Percentiles rank a stretch among this genome's conserved stretches.
Evolutionary conservation across 1,140 invertebrate species (phyloP).

Genomic region (Heterodera schachtii): DNA sequence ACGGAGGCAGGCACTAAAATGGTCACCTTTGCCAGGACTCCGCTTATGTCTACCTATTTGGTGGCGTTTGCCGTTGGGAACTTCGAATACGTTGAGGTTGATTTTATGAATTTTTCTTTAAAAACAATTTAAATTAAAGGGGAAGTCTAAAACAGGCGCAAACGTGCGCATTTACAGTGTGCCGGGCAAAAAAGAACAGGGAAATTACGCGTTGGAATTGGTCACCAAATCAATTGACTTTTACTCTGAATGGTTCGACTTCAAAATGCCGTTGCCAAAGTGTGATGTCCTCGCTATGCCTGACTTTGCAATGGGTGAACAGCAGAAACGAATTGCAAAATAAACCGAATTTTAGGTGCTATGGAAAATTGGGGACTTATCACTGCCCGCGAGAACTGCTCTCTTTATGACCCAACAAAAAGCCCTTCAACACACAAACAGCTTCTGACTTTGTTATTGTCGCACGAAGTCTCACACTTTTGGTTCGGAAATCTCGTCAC

Average conservation of each 20-base stretch:
- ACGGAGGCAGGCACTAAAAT: constrained; percentile 51
- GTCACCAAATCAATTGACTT: constrained; percentile 79
- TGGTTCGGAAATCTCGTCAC: constrained; percentile 65
- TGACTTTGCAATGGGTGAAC: constrained; percentile 60
- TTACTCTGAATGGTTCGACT: constrained; percentile 82
- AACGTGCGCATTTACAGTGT: constrained; percentile 78
- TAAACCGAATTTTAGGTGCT: constrained; percentile 64
- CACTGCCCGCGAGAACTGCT: constrained; percentile 80
- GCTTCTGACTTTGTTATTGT: constrained; percentile 77
- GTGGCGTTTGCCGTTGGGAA: constrained; percentile 69
- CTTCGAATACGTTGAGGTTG: constrained; percentile 66
- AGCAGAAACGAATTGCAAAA: background rate
- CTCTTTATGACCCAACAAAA: constrained; percentile 76
- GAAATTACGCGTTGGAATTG: constrained; percentile 78
- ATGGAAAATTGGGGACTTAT: constrained; percentile 84
- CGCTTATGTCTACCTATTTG: constrained; percentile 69
- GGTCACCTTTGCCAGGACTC: constrained; percentile 68
- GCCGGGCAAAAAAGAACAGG: constrained; percentile 77
- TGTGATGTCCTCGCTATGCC: constrained; percentile 65
- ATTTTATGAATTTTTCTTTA: background rate
- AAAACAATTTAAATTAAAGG: constrained; percentile 46
- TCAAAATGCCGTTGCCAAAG: constrained; percentile 75
- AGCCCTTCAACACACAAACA: constrained; percentile 71
- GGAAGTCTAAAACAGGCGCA: constrained; percentile 47
- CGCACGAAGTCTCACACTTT: constrained; percentile 84